Evolutionary conservation across 2,797 vertebrate genomes (phyloP).

Genomic region (Numenius phaeopus): DNA sequence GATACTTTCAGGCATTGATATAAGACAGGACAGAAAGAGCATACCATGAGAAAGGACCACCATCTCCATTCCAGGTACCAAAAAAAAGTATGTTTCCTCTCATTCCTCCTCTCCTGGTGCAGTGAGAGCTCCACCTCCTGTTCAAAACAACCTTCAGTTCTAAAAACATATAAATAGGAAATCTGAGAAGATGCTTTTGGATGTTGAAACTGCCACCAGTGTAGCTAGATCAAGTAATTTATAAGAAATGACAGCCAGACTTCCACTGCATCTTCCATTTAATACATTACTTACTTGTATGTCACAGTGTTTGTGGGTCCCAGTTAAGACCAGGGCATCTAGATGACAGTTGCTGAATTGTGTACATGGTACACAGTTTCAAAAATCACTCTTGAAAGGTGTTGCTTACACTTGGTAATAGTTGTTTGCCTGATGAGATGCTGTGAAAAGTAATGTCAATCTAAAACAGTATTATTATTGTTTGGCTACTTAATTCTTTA

Average conservation of each 20-base stretch:
- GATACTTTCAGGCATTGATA: not conserved
- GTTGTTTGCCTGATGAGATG: not conserved
- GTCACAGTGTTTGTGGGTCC: not conserved
- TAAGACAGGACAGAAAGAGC: not conserved
- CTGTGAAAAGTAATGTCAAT: not conserved
- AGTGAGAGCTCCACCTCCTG: constrained; percentile 48
- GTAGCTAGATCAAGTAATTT: not conserved
- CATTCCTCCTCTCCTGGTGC: not conserved
- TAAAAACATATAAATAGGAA: not conserved
- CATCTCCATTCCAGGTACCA: not conserved
- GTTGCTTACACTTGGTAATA: not conserved
- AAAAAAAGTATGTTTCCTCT: not conserved
- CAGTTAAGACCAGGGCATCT: not conserved
- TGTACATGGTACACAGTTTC: not conserved
- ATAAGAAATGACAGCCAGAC: not conserved
- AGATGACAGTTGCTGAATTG: not conserved
- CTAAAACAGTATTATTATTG: not conserved
- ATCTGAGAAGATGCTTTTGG: not conserved
- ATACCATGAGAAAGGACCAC: not conserved
- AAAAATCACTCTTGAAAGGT: not conserved
- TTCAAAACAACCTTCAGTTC: not conserved
- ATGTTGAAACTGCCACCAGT: not conserved
- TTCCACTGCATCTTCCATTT: not conserved
- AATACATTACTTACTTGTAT: not conserved
- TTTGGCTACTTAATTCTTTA: not conserved